Evolutionary conservation across 2,797 vertebrate species (phyloP).

Genomic region (Taeniopygia guttata): DNA sequence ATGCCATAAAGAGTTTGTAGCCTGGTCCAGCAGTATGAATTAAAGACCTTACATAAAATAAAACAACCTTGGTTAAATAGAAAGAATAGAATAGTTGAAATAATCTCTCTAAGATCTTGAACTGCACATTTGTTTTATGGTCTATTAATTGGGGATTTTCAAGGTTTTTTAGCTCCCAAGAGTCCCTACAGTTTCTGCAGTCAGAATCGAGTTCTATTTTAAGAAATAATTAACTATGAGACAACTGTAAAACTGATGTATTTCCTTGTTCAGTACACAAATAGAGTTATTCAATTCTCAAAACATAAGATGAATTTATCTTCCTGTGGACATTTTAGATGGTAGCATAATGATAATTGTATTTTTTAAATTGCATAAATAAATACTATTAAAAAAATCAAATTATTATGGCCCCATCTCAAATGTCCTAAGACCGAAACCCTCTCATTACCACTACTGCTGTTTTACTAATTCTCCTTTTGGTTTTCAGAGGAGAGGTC

Average conservation of each 20-base stretch:
- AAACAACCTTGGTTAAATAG: neutral
- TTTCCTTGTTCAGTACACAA: neutral
- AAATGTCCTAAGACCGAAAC: neutral
- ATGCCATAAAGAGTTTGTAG: neutral
- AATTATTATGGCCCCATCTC: neutral
- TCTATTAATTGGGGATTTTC: neutral
- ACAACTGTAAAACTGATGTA: neutral
- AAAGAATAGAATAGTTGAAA: neutral
- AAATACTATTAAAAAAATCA: neutral
- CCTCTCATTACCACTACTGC: neutral
- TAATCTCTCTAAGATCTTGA: neutral
- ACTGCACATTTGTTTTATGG: neutral
- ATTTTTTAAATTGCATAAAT: neutral
- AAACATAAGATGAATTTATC: neutral
- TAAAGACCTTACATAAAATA: neutral
- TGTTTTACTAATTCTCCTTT: neutral
- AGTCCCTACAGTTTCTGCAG: neutral
- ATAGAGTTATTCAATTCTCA: neutral
- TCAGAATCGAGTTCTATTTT: neutral
- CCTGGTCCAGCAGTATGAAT: neutral
- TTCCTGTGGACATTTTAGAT: neutral
- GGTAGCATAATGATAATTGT: neutral
- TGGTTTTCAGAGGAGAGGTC: neutral
- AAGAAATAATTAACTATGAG: neutral
- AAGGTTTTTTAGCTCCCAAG: neutral